Conservation (phyloP, 1,140 invertebrate genomes). For the Monochamus saltuarius region DNA sequence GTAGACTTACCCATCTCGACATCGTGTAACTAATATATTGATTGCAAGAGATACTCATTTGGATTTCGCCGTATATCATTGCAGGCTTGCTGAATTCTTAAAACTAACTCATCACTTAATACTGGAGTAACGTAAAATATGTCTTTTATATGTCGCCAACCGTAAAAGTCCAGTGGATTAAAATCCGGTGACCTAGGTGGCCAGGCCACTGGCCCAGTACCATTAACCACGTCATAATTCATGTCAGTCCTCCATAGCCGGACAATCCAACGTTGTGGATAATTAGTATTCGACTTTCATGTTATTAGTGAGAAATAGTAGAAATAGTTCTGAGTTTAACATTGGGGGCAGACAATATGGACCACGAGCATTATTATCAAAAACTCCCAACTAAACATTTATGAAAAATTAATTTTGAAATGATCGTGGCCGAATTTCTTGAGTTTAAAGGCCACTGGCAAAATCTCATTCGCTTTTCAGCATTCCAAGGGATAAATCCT, state of each 20-base stretch:
- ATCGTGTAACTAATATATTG: too few relatives aligned
- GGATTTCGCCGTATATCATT: too few relatives aligned
- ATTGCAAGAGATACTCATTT: too few relatives aligned
- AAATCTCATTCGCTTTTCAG: too few relatives aligned
- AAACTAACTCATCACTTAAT: too few relatives aligned
- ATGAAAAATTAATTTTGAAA: slow-evolving; percentile 12
- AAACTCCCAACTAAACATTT: slow-evolving; percentile 7
- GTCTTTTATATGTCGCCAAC: too few relatives aligned
- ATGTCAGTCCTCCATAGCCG: slow-evolving; percentile 4
- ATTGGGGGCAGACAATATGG: slow-evolving; percentile 3
- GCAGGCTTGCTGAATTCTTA: too few relatives aligned
- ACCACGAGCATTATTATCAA: slow-evolving; percentile 14
- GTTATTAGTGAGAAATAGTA: slow-evolving; percentile 8
- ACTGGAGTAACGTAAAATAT: too few relatives aligned
- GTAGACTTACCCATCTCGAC: too few relatives aligned
- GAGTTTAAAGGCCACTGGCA: too few relatives aligned
- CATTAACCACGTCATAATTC: slow-evolving; percentile 2
- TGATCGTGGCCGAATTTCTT: slow-evolving; percentile 3
- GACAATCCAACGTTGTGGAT: slow-evolving; percentile 7
- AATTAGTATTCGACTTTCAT: not conserved
- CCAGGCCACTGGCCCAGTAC: not conserved
- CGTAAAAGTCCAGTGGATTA: too few relatives aligned
- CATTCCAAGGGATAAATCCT: not conserved
- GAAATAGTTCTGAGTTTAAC: slow-evolving; percentile 14
- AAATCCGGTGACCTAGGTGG: too few relatives aligned